A percentile compares a stretch with the other conserved stretches of the same genome.
phyloP scores from a whole-genome alignment of 35 echinoderm and acorn worm species.

The Ophioderma brevispina region DNA sequence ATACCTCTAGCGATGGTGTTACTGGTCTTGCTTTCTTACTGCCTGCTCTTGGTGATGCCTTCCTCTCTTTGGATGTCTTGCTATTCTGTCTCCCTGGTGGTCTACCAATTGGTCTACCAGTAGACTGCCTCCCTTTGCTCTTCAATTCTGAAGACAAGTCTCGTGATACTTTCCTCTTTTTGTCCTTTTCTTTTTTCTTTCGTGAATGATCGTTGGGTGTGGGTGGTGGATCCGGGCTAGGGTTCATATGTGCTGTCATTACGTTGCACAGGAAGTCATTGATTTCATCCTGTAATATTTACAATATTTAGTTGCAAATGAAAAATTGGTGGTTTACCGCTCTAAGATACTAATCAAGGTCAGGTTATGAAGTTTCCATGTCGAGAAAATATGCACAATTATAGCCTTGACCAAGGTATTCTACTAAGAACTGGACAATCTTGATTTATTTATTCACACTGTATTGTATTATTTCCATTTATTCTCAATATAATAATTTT shows the following conservation, averaged over 20 bases:
- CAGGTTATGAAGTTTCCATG: too few species aligned
- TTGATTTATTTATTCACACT: too few species aligned
- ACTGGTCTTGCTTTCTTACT: background rate
- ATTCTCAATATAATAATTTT: too few species aligned
- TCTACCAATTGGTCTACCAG: background rate
- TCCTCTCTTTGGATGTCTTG: background rate
- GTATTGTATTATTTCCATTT: too few species aligned
- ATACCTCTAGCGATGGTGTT: background rate
- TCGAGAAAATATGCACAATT: too few species aligned
- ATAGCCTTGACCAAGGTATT: too few species aligned
- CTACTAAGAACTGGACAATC: too few species aligned
- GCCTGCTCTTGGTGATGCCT: background rate
- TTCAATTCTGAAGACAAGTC: slow-evolving; percentile 81
- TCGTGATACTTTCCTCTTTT: slow-evolving; percentile 78
- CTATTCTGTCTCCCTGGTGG: background rate
- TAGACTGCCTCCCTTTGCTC: background rate
- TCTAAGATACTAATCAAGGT: too few species aligned
- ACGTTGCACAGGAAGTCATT: slow-evolving; percentile 72
- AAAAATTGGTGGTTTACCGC: too few species aligned
- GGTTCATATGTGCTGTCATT: slow-evolving; percentile 35
- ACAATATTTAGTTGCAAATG: too few species aligned
- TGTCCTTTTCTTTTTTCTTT: slow-evolving; percentile 66
- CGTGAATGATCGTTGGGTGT: slow-evolving; percentile 14
- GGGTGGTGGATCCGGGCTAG: slow-evolving; percentile 8
- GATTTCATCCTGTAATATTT: slow-evolving; percentile 82